Percentiles rank a stretch among this genome's conserved stretches.
Evolutionary conservation across 2,888 invertebrate genomes (phyloP).

Genomic region (Micropterix aruncella): DNA sequence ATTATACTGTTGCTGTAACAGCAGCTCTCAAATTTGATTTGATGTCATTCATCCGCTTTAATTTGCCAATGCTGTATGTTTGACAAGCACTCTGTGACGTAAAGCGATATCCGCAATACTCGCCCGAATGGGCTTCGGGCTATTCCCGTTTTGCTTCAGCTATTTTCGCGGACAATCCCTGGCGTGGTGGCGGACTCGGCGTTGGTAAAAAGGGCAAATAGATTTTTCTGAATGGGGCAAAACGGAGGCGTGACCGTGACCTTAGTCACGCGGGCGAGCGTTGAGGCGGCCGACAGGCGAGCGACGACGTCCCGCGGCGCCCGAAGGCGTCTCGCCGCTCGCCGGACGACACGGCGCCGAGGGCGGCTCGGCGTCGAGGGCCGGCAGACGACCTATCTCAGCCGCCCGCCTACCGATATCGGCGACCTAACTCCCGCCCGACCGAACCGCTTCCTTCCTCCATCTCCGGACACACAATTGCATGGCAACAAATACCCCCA

Average conservation of each 20-base stretch:
- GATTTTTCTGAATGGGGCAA: slow-evolving; percentile 27
- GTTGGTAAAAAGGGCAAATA: slow-evolving; percentile 13
- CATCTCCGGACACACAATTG: not conserved
- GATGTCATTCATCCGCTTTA: too few species aligned
- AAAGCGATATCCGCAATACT: too few species aligned
- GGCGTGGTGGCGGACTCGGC: too few species aligned
- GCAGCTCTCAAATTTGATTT: too few species aligned
- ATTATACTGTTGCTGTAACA: too few species aligned
- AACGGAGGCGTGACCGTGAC: slow-evolving; percentile 21
- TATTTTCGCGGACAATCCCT: too few species aligned
- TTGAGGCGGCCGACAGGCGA: slow-evolving; percentile 4
- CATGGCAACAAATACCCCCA: not conserved
- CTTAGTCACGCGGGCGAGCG: slow-evolving; percentile 14
- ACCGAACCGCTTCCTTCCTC: not conserved
- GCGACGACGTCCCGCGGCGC: slow-evolving; percentile 12
- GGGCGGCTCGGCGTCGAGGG: slow-evolving; percentile 24
- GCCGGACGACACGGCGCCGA: slow-evolving; percentile 22
- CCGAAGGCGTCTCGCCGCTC: slow-evolving; percentile 17
- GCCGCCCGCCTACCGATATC: slow-evolving; percentile 14
- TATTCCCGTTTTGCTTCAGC: too few species aligned
- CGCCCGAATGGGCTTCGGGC: too few species aligned
- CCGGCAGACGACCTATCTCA: slow-evolving; percentile 2
- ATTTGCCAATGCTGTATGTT: too few species aligned
- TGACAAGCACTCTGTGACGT: too few species aligned
- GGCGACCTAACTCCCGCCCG: not conserved